A percentile compares a stretch with the other conserved stretches of the same genome.
Evolutionary conservation across 2,888 invertebrate genomes (phyloP).

Genomic region (Steinernema carpocapsae): DNA sequence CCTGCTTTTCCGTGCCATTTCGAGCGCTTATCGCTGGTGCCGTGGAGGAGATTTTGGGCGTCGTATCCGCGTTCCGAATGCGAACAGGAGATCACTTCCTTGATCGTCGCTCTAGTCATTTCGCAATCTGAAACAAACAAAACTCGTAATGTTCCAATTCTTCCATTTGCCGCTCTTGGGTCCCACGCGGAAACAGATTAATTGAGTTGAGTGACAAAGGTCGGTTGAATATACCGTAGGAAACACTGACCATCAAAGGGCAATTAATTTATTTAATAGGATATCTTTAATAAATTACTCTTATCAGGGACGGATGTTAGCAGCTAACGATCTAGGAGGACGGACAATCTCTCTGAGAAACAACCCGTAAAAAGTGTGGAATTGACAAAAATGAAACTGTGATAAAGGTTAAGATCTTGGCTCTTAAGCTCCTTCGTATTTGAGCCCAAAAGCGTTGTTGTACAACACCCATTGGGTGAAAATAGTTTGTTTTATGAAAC

Average conservation of each 20-base stretch:
- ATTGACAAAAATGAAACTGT: not conserved
- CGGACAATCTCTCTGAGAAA: conserved; percentile 9
- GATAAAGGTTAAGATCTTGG: not conserved
- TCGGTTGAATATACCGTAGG: not conserved
- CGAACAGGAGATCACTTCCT: conserved; percentile 1
- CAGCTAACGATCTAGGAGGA: not conserved
- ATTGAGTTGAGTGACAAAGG: not conserved
- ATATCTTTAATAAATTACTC: not conserved
- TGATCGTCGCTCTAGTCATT: not conserved
- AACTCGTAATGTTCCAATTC: not conserved
- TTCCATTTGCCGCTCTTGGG: not conserved
- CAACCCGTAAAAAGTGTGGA: not conserved
- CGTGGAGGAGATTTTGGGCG: conserved; percentile 17
- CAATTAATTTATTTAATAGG: not conserved
- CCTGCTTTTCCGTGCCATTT: conserved; percentile 12
- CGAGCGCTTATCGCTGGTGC: conserved; percentile 16
- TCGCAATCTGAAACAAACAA: not conserved
- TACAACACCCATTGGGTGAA: conserved; percentile 44
- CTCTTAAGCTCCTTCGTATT: conserved; percentile 10
- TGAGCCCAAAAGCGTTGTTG: conserved; percentile 39
- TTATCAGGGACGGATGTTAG: not conserved
- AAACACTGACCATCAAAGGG: not conserved
- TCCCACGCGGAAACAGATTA: not conserved
- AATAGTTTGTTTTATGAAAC: conserved; percentile 24
- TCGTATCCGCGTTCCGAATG: conserved; percentile 19